Evolutionary conservation across 2,113 vertebrate species (phyloP).

Genomic region (Tringa solitaria): DNA sequence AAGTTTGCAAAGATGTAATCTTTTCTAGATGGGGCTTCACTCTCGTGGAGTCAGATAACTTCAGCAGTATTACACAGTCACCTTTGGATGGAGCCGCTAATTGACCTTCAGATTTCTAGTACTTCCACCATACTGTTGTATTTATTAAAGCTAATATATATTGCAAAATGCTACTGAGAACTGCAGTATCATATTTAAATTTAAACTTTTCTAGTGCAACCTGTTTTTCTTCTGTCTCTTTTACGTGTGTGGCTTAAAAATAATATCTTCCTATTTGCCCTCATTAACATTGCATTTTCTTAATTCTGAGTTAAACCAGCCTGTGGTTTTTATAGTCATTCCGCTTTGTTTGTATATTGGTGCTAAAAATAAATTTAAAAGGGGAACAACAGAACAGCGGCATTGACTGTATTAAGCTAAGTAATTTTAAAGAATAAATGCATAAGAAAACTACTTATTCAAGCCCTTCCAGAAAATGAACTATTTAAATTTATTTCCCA

Average conservation of each 20-base stretch:
- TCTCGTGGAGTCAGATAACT: background rate
- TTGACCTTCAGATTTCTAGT: background rate
- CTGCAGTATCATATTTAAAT: background rate
- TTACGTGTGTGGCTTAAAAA: background rate
- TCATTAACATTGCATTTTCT: background rate
- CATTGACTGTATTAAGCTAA: constrained; percentile 6
- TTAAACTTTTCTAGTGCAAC: background rate
- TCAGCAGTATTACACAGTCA: background rate
- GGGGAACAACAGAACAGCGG: background rate
- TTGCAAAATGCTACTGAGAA: background rate
- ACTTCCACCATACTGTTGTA: background rate
- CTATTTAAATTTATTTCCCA: constrained; percentile 28
- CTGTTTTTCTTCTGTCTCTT: background rate
- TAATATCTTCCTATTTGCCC: background rate
- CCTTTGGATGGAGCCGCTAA: background rate
- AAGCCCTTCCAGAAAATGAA: constrained; percentile 30
- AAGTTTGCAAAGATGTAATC: background rate
- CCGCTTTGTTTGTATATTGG: background rate
- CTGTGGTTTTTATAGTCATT: background rate
- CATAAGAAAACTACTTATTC: constrained; percentile 14
- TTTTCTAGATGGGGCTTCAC: background rate
- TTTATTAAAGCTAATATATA: background rate
- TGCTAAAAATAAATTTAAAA: constrained; percentile 28
- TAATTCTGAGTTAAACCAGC: background rate
- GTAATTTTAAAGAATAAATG: constrained; percentile 48